Percentiles rank a stretch among this genome's conserved stretches.
phyloP scores from a whole-genome alignment of 2,113 vertebrate genomes.

The Pica pica region DNA sequence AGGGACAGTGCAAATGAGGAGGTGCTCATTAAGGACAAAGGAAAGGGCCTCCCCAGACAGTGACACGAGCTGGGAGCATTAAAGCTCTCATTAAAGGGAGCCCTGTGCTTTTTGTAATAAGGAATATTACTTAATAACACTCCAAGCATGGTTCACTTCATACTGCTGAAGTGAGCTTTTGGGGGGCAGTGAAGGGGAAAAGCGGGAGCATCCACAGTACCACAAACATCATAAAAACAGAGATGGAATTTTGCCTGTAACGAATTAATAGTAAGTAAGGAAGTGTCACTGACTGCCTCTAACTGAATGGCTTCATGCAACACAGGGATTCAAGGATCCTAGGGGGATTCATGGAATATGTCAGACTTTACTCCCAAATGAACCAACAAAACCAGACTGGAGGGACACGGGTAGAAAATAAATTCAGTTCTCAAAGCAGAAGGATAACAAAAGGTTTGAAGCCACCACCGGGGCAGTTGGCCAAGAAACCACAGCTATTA shows the following conservation, averaged over 20 bases:
- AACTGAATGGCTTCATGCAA: slow-evolving; percentile 1
- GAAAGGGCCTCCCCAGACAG: slow-evolving; percentile 62
- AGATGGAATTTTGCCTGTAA: slow-evolving; percentile 46
- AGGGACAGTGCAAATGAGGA: slow-evolving; percentile 73
- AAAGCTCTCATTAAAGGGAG: slow-evolving; percentile 67
- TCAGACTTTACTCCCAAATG: slow-evolving; percentile 2
- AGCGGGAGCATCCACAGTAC: slow-evolving; percentile 5
- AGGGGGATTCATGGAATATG: neutral
- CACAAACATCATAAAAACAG: slow-evolving; percentile 36
- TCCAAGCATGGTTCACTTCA: slow-evolving; percentile 13
- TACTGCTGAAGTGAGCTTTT: slow-evolving; percentile 50
- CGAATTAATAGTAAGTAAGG: slow-evolving; percentile 44
- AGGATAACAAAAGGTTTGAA: neutral
- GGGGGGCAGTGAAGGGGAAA: slow-evolving; percentile 5
- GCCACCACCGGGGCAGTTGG: neutral
- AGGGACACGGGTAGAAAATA: neutral
- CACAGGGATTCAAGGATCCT: slow-evolving; percentile 44
- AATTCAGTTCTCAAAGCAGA: neutral
- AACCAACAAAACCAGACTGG: slow-evolving; percentile 38
- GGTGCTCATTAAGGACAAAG: slow-evolving; percentile 68
- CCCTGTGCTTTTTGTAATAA: slow-evolving; percentile 22
- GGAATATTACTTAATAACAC: slow-evolving; percentile 50
- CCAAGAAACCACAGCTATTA: neutral
- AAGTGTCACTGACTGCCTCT: slow-evolving; percentile 28
- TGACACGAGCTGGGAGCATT: slow-evolving; percentile 17